Evolutionary conservation across 2,797 vertebrate genomes (phyloP).

Genomic region (Clamator glandarius): DNA sequence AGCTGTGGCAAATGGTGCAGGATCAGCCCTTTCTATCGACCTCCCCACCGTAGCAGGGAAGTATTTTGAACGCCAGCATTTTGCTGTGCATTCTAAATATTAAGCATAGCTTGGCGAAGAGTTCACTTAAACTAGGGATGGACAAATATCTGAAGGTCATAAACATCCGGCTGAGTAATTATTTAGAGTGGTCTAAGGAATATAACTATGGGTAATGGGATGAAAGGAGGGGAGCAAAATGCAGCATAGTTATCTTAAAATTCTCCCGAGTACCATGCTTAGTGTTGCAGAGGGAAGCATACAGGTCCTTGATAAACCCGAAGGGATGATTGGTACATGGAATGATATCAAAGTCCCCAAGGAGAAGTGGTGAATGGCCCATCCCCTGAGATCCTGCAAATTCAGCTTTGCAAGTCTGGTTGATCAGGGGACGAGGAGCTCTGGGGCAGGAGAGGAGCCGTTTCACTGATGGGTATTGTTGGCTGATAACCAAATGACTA

Average conservation of each 20-base stretch:
- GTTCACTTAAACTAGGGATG: slow-evolving; percentile 17
- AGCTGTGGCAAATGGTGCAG: background rate
- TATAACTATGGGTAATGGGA: slow-evolving; percentile 33
- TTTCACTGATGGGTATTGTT: background rate
- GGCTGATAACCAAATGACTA: background rate
- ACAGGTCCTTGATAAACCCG: slow-evolving; percentile 23
- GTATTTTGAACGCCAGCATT: background rate
- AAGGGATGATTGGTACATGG: background rate
- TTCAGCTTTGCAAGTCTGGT: slow-evolving; percentile 7
- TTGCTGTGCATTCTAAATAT: slow-evolving; percentile 2
- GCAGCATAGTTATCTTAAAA: background rate
- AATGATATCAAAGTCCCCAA: slow-evolving; percentile 15
- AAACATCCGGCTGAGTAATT: slow-evolving; percentile 37
- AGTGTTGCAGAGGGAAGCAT: slow-evolving; percentile 1
- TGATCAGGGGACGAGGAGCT: rapidly evolving
- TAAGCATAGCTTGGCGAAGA: background rate
- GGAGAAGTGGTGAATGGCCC: background rate
- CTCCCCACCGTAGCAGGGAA: background rate
- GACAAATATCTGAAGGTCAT: slow-evolving; percentile 60
- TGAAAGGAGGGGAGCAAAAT: slow-evolving; percentile 38
- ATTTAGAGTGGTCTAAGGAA: slow-evolving; percentile 58
- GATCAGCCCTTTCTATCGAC: background rate
- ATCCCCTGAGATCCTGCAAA: slow-evolving; percentile 2
- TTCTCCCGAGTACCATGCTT: background rate
- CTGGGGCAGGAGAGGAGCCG: background rate